These are phyloP conservation scores for Gonioctena quinquepunctata DNA, from an alignment of 1,140 invertebrate species.

Conservation along the genomic window DNA sequence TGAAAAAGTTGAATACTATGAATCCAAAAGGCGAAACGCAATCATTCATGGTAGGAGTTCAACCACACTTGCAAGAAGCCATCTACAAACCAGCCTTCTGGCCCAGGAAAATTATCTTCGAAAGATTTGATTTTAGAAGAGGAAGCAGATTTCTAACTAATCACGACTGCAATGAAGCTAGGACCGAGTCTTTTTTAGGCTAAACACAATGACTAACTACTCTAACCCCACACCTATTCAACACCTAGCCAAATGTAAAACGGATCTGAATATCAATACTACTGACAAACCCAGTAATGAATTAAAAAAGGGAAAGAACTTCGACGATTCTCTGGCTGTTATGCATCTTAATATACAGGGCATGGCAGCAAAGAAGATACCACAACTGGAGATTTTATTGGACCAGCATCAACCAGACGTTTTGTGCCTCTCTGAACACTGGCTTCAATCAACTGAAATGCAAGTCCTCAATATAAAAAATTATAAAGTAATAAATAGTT, in stretches of 20 bases:
- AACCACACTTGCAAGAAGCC: not conserved
- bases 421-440: too few relatives aligned
- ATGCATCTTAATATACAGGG: too few relatives aligned
- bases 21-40: not conserved
- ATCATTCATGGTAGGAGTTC: not conserved
- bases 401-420: too few relatives aligned
- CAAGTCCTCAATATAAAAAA: too few relatives aligned
- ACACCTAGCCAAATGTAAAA: not conserved
- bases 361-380: too few relatives aligned
- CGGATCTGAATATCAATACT: not conserved
- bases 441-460: too few relatives aligned
- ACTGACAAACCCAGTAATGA: too few relatives aligned
- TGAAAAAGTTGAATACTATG: not conserved
- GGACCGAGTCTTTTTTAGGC: not conserved
- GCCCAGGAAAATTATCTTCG: not conserved
- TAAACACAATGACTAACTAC: not conserved
- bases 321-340: too few relatives aligned
- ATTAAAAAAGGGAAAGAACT: too few relatives aligned
- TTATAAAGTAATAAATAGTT: too few relatives aligned
- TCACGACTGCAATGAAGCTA: not conserved
- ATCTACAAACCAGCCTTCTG: not conserved
- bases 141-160: not conserved
- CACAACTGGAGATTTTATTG: too few relatives aligned
- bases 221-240: not conserved
- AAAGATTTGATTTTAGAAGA: not conserved